phyloP scores from a whole-genome alignment of 2,888 invertebrate genomes.

The Acronicta leporina region DNA sequence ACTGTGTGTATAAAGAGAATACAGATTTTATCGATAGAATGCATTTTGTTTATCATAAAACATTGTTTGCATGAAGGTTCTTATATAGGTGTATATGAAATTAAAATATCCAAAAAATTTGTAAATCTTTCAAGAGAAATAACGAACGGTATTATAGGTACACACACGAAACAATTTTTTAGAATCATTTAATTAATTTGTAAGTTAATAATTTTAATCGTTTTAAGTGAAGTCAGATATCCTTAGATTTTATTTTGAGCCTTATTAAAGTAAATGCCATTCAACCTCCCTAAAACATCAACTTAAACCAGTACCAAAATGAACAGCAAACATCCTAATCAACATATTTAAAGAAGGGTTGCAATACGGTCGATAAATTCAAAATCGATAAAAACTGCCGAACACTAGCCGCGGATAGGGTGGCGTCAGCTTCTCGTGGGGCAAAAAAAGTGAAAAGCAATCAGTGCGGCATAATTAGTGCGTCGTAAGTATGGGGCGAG shows the following conservation, averaged over 20 bases:
- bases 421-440: conserved; percentile 86
- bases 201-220: too few relatives aligned
- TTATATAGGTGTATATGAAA: too few relatives aligned
- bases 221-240: background rate
- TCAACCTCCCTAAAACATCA: background rate
- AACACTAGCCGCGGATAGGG: conserved; percentile 81
- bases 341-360: conserved; percentile 56
- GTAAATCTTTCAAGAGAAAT: too few relatives aligned
- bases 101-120: too few relatives aligned
- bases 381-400: conserved; percentile 73
- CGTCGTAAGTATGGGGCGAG: conserved; percentile 88
- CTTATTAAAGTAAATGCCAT: too few relatives aligned
- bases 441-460: conserved; percentile 88
- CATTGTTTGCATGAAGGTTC: conserved; percentile 24
- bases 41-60: conserved; percentile 44
- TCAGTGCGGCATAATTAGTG: conserved; percentile 89
- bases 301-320: conserved; percentile 33
- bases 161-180: too few relatives aligned
- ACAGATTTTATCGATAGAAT: conserved; percentile 70
- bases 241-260: too few relatives aligned
- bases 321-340: conserved; percentile 53
- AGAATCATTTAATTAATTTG: too few relatives aligned
- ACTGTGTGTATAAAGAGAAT: conserved; percentile 70
- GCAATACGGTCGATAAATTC: conserved; percentile 59
- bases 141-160: too few relatives aligned